These are phyloP conservation scores for Babyrousa celebensis DNA, from an alignment of 2,797 vertebrate genomes.

Conservation along the genomic window DNA sequence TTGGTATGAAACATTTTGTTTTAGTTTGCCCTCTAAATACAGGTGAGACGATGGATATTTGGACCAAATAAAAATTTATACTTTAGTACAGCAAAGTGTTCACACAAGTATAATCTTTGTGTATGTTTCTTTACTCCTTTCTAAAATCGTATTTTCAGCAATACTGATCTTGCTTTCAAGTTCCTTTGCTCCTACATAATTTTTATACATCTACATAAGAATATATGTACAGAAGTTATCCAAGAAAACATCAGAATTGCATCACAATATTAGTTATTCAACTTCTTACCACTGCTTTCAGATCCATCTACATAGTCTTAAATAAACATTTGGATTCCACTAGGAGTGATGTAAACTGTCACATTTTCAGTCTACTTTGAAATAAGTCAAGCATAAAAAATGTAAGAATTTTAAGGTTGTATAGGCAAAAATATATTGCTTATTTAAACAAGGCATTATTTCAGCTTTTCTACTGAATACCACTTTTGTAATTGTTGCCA, in stretches of 20 bases:
- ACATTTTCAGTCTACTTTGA: not conserved
- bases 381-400: constrained; percentile 38
- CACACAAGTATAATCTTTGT: not conserved
- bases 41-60: not conserved
- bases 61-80: constrained; percentile 52
- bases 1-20: not conserved
- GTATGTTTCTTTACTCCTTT: not conserved
- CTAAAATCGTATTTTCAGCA: constrained; percentile 52
- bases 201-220: not conserved
- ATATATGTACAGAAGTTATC: not conserved
- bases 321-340: not conserved
- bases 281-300: not conserved
- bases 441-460: constrained; percentile 34
- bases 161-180: not conserved
- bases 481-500: constrained; percentile 19
- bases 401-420: constrained; percentile 15
- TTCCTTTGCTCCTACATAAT: not conserved
- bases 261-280: not conserved
- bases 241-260: not conserved
- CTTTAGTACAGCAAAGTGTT: not conserved
- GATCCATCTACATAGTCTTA: not conserved
- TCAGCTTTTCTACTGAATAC: constrained; percentile 33
- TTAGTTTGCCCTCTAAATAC: constrained; percentile 29
- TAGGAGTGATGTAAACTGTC: constrained; percentile 14
- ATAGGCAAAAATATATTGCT: not conserved